phyloP scores from a whole-genome alignment of 1,140 invertebrate species.

The Drosophila tani region DNA sequence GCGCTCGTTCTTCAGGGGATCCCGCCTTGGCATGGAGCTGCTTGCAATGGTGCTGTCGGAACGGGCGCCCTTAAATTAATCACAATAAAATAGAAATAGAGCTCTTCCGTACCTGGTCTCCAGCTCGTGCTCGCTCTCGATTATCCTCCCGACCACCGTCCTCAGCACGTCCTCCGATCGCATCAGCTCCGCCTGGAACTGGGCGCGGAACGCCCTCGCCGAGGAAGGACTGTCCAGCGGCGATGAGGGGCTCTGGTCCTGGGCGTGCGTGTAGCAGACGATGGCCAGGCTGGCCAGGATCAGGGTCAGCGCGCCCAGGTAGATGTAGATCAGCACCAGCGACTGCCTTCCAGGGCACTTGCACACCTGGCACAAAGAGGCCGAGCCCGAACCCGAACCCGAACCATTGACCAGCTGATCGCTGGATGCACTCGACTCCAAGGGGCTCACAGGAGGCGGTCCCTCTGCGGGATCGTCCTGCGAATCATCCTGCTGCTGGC shows the following conservation, averaged over 20 bases:
- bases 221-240: background rate
- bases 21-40: constrained; percentile 2
- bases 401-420: constrained; percentile 43
- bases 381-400: background rate
- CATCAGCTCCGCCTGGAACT: constrained; percentile 56
- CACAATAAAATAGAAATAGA: background rate
- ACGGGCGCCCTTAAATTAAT: background rate
- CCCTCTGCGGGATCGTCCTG: constrained; percentile 13
- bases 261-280: constrained; percentile 72
- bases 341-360: constrained; percentile 29
- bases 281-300: constrained; percentile 72
- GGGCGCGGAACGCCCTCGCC: constrained; percentile 26
- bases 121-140: constrained; percentile 42
- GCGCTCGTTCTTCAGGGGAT: constrained; percentile 60
- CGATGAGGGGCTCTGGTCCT: background rate
- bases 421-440: constrained; percentile 47
- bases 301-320: constrained; percentile 69
- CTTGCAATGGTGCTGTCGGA: background rate
- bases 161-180: constrained; percentile 59
- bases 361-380: constrained; percentile 3
- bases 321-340: constrained; percentile 68
- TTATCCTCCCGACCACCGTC: constrained; percentile 43
- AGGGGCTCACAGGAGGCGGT: background rate
- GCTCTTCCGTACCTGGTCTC: constrained; percentile 17
- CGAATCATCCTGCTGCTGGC: constrained; percentile 21